Base-by-base conservation (phyloP, 2,113 vertebrate species). In the Mesembrinibis cayennensis region DNA sequence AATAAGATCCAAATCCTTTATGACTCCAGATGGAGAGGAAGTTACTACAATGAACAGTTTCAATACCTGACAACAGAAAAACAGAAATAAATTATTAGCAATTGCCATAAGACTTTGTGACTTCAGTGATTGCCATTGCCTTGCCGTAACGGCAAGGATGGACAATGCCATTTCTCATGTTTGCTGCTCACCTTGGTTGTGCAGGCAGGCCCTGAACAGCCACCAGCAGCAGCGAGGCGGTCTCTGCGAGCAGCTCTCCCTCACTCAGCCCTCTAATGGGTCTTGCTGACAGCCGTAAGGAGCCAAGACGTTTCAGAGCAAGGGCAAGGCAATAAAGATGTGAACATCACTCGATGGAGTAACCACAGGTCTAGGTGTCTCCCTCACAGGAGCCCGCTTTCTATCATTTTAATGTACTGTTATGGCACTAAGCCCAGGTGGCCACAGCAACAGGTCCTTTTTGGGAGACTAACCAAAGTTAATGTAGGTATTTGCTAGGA, bases 261-360 rank as follows among this genome's bases (percentile, higher is more conserved):
- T 30, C 73, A 16, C 27, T 11, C 21, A 55, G 20, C 7, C 16
- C n/a, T 17, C 7, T 16, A 40, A 36, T 2, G 11, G 17, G 13
- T 83, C 50, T 42, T 58, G n/a, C 69, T 5, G 5, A 76, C 3
- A 70, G 11, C 9, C 25, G 9, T 13, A 44, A 38, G 0, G 1
- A 78, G 20, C n/a, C 2, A 1, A 70, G 22, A 30, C 27, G 58
- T 40, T 25, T 36, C 20, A 45, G 42, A 91, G 29, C 40, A 89
- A 83, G 29, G 44, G 25, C 30, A 81, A 56, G 16, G 34, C 36
- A 89, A 73, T 12, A 34, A 63, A 63, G 36, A 69, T 5, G 15
- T 11, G 30, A 67, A 36, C 0, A 1, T n/a, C 16, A 12, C 22
- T 27, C 1, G 0, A 59, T 3, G 19, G 7, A 82, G 7, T 22